A percentile compares a stretch with the other conserved stretches of the same genome.
phyloP scores from a whole-genome alignment of 2,888 invertebrate genomes.

The Synergus japonicus region DNA sequence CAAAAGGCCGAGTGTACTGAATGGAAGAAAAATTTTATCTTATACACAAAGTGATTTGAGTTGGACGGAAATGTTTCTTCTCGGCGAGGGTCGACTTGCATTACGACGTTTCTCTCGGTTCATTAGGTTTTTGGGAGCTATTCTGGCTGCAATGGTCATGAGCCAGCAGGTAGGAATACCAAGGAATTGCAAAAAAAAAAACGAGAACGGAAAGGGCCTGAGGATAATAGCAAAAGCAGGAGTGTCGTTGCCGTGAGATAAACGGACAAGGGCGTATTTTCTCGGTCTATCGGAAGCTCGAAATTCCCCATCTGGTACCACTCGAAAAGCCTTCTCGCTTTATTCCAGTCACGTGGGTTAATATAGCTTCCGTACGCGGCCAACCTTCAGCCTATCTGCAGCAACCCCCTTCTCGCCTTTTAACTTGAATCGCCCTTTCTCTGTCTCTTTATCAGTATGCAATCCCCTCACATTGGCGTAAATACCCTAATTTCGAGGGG shows the following conservation, averaged over 20 bases:
- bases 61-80: slow-evolving; percentile 18
- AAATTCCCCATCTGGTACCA: slow-evolving; percentile 52
- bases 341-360: slow-evolving; percentile 69
- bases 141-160: not conserved
- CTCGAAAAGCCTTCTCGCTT: slow-evolving; percentile 52
- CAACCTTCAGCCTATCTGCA: slow-evolving; percentile 54
- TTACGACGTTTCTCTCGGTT: not conserved
- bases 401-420: not conserved
- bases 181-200: slow-evolving; percentile 48
- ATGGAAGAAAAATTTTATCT: not conserved
- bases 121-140: slow-evolving; percentile 17
- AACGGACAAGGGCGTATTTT: slow-evolving; percentile 58
- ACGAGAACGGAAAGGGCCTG: not conserved
- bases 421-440: slow-evolving; percentile 12
- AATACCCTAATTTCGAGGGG: not conserved
- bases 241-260: slow-evolving; percentile 53
- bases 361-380: slow-evolving; percentile 66
- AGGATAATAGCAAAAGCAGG: slow-evolving; percentile 16
- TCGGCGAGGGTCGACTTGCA: not conserved
- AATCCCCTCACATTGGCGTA: not conserved
- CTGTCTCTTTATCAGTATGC: not conserved
- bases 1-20: too few relatives aligned
- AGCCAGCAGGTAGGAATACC: slow-evolving; percentile 43
- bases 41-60: slow-evolving; percentile 17
- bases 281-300: slow-evolving; percentile 56